Evolutionary conservation across 2,797 vertebrate genomes (phyloP).

Genomic region (Sebastes variabilis): DNA sequence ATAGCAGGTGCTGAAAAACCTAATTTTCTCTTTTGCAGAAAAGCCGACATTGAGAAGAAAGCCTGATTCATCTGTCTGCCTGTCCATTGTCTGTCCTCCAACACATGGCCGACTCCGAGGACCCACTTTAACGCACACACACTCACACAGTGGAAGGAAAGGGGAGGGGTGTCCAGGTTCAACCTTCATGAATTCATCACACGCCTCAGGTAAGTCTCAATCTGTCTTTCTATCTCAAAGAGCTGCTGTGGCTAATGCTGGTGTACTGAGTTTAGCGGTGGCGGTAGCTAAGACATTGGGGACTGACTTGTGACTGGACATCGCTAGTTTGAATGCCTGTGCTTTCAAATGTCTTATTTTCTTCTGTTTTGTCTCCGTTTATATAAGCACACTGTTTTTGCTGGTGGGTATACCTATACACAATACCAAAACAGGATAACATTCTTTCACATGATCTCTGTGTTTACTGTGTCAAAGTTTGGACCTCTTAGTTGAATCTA

Average conservation of each 20-base stretch:
- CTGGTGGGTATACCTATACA: background rate
- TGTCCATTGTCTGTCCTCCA: slow-evolving; percentile 3
- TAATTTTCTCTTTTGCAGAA: slow-evolving; percentile 41
- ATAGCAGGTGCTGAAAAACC: background rate
- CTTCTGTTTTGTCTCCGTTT: background rate
- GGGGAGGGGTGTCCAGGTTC: slow-evolving; percentile 6
- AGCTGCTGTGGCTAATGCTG: background rate
- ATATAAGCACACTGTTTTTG: background rate
- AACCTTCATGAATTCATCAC: slow-evolving; percentile 78
- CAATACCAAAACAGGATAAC: background rate
- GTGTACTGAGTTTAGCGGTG: background rate
- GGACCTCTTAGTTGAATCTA: background rate
- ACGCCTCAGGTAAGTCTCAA: slow-evolving; percentile 68
- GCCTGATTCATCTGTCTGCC: background rate
- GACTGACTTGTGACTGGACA: background rate
- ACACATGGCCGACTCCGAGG: slow-evolving; percentile 76
- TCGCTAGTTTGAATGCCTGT: background rate
- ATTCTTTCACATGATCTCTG: background rate
- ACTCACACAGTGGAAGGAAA: slow-evolving; percentile 12
- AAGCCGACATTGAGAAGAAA: background rate
- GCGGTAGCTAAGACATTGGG: background rate
- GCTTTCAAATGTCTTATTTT: background rate
- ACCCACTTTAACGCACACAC: slow-evolving; percentile 72
- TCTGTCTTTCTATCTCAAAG: background rate
- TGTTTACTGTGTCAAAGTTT: background rate